These are phyloP conservation scores for Cryptomyrus ogoouensis DNA, from an alignment of 2,113 vertebrate genomes.

Conservation along the genomic window DNA sequence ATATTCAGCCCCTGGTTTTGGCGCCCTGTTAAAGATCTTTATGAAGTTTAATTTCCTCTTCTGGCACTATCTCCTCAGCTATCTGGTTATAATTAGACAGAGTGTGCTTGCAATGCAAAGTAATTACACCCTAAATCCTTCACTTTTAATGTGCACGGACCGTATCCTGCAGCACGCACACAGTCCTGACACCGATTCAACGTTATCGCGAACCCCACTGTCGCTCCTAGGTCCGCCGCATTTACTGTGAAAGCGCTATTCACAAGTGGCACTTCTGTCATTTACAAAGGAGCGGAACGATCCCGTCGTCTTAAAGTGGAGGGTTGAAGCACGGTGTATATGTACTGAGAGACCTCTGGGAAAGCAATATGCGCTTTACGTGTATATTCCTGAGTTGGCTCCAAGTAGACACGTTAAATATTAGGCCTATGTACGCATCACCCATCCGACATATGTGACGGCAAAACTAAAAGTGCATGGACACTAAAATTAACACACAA, in stretches of 20 bases:
- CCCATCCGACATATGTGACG: neutral
- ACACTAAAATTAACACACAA: slow-evolving; percentile 13
- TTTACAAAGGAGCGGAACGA: neutral
- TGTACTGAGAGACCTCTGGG: neutral
- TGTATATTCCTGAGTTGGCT: slow-evolving; percentile 18
- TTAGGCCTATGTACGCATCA: neutral
- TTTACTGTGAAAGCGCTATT: neutral
- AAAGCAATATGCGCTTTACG: neutral
- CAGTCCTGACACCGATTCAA: neutral
- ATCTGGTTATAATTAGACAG: neutral
- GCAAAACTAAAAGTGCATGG: slow-evolving; percentile 23
- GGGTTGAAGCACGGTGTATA: neutral
- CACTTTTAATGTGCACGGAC: neutral
- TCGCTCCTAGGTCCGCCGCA: neutral
- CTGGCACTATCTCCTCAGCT: neutral
- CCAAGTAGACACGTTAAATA: slow-evolving; percentile 15
- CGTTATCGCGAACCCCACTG: neutral
- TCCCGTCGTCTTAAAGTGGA: neutral
- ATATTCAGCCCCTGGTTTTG: neutral
- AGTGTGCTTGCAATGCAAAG: neutral
- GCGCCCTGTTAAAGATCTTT: neutral
- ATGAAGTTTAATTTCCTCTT: neutral
- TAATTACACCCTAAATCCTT: neutral
- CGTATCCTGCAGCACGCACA: neutral
- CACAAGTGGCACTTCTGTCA: neutral